phyloP scores from a whole-genome alignment of 92 coral and sea anemone genomes.

The Epizoanthus stellaris region DNA sequence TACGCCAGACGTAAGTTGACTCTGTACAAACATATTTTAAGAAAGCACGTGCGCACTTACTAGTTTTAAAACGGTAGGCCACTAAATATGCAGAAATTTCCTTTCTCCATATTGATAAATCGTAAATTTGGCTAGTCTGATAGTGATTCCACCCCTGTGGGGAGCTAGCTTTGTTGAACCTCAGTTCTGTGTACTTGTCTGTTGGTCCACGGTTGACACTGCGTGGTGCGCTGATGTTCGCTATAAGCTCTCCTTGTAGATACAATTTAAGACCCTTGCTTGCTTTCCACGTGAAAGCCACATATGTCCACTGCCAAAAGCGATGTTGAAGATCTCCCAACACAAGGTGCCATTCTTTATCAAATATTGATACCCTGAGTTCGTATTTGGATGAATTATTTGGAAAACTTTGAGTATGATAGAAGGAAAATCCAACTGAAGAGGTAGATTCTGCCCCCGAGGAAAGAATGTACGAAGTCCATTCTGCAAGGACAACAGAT shows the following conservation, averaged over 20 bases:
- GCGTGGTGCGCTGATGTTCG: not conserved
- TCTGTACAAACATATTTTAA: too few relatives aligned
- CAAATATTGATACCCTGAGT: constrained; percentile 9
- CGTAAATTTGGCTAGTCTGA: not conserved
- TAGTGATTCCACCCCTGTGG: accelerated
- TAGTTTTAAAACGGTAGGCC: constrained; percentile 13
- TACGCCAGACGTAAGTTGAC: too few relatives aligned
- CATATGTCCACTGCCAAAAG: constrained; percentile 31
- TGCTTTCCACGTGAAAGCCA: constrained; percentile 35
- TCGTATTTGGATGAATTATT: not conserved
- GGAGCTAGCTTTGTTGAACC: not conserved
- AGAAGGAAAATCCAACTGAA: constrained; percentile 9
- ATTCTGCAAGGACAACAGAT: not conserved
- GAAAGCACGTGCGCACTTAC: not conserved
- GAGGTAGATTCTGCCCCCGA: constrained; percentile 6
- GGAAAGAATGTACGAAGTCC: constrained; percentile 16
- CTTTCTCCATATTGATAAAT: constrained; percentile 35
- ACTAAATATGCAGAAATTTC: constrained; percentile 24
- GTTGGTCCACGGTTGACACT: not conserved
- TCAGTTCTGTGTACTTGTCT: not conserved
- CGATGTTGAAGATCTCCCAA: constrained; percentile 25
- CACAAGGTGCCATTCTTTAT: constrained; percentile 33
- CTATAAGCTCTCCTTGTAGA: constrained; percentile 34
- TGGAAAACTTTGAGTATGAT: not conserved
- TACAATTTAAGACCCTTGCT: constrained; percentile 24